phyloP scores from a whole-genome alignment of 2,797 vertebrate genomes.

The Gymnocypris eckloni region DNA sequence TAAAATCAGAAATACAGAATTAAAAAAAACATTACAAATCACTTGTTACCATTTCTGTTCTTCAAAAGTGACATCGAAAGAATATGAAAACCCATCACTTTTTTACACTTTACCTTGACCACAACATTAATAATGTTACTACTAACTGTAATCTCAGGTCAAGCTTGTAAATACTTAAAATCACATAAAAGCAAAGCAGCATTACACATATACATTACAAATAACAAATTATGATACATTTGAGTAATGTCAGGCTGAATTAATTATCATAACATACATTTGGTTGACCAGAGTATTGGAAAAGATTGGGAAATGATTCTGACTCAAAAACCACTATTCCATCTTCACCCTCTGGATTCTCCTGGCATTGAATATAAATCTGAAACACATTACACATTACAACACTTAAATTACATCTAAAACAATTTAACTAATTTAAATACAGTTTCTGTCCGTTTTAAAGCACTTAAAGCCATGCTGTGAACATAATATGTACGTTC shows the following conservation, averaged over 20 bases:
- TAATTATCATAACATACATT: conserved; percentile 4
- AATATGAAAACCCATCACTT: not conserved
- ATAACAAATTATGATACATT: not conserved
- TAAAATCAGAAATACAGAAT: too few relatives aligned
- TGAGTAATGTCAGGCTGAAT: not conserved
- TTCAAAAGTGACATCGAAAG: too few relatives aligned
- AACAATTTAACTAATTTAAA: not conserved
- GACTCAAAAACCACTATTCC: not conserved
- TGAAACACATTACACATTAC: not conserved
- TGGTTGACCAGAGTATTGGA: not conserved
- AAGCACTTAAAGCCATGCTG: not conserved
- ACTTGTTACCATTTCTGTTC: too few relatives aligned
- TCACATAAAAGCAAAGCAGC: not conserved
- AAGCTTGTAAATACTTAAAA: not conserved
- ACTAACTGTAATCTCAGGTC: not conserved
- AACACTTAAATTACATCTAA: not conserved
- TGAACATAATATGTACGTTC: not conserved
- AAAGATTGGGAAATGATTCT: not conserved
- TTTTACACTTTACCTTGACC: not conserved
- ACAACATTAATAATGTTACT: not conserved
- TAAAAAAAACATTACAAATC: too few relatives aligned
- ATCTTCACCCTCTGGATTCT: conserved; percentile 19
- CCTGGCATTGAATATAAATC: not conserved
- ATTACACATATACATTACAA: not conserved
- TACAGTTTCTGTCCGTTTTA: not conserved